Percentiles rank a stretch among this genome's conserved stretches.
Evolutionary conservation across 53 echinoderm and acorn worm species (phyloP).

Genomic region (Crossaster papposus): DNA sequence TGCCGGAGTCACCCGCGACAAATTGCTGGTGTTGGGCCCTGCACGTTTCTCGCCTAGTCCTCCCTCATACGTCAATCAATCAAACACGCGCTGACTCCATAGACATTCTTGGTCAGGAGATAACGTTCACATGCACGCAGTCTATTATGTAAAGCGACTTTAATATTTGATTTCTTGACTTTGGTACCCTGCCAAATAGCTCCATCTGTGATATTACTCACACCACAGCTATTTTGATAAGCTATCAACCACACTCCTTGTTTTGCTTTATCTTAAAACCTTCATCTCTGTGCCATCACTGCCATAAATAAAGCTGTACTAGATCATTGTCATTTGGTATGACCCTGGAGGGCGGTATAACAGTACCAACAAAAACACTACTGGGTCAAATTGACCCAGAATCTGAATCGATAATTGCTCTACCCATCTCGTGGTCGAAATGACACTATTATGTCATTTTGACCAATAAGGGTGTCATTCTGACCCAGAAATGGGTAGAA

Average conservation of each 20-base stretch:
- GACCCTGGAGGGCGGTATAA: too few species aligned
- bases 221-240: neutral
- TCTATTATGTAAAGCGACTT: neutral
- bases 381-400: too few species aligned
- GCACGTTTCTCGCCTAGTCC: neutral
- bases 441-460: too few species aligned
- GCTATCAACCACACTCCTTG: neutral
- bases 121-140: neutral
- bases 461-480: too few species aligned
- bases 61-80: neutral
- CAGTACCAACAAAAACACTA: too few species aligned
- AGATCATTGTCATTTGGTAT: too few species aligned
- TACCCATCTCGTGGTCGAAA: too few species aligned
- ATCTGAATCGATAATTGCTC: too few species aligned
- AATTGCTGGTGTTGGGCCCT: slow-evolving; percentile 7
- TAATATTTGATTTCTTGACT: neutral
- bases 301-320: neutral
- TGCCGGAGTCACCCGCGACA: neutral
- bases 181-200: neutral
- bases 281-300: neutral
- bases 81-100: neutral
- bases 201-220: neutral
- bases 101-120: neutral
- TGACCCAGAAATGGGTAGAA: too few species aligned
- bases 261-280: neutral